Base-by-base conservation (phyloP, 53 echinoderm and acorn worm species). In the Actinopyga echinites region DNA sequence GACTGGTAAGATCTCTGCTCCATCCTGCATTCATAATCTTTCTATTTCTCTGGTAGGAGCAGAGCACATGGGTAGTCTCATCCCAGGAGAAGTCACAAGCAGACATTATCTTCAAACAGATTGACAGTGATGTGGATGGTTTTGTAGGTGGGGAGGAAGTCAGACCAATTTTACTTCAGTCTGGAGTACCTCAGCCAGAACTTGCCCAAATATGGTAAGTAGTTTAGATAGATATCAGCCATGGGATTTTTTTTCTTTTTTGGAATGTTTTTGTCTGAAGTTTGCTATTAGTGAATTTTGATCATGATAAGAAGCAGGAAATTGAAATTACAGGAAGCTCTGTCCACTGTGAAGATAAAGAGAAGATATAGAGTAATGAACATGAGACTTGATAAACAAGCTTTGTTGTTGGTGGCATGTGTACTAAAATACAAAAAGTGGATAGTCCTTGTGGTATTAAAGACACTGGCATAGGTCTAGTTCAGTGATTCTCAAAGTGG, bases 161-260 rank as follows among this genome's bases (percentile, higher is more conserved):
- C 65, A 84, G 89, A 62, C 89, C 89, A 17, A 83, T 90, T 30
- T 86, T 95, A 17, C 61, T 94, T 25, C 92, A 99, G 59, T 89
- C 93, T 0, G 92, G 99, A 34, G 65, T 99, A 59, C 94, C 90
- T 23, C 99, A 94, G 36, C 85, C 87, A 60, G 80, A 90, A 60
- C 85, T 99, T 54, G 99, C 99, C 21, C 99, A 94, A 68, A 95
- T 99, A 66, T 99, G 99, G 99, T 99, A 83, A 78, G 91, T 84
- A 15, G 21, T 26, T 29, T 35, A 44, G 44, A 44, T 8, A 44
- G 49, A 49, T 49, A 5, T 13, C 17, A 49, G 17, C 0, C 22
- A 59, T 54, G 55, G 55, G 55, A 10, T 19, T 12, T 54, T 54
- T 54, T 54, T 12, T 54, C 19, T 10, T 54, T 54, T 10, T 54